Percentiles rank a stretch among this genome's conserved stretches.
These are phyloP conservation scores for Clarias batrachus DNA, from an alignment of 2,113 vertebrate genomes.

Conservation along the genomic window DNA sequence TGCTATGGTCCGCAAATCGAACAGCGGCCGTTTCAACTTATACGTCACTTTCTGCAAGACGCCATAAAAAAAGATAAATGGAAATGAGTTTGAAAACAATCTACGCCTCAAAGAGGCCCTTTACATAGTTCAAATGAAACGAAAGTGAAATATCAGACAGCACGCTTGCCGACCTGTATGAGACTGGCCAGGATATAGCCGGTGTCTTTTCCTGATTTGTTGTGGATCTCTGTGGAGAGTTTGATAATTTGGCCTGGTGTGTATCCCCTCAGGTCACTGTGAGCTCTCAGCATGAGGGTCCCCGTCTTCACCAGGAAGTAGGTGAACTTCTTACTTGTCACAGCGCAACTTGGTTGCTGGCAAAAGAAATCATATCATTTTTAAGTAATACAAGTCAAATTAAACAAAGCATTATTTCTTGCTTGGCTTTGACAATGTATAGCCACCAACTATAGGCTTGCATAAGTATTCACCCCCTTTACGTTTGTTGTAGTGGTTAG, in stretches of 20 bases:
- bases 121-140: background rate
- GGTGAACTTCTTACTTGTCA: conserved; percentile 89
- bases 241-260: conserved; percentile 88
- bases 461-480: background rate
- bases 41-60: conserved; percentile 88
- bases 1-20: conserved; percentile 87
- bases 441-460: background rate
- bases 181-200: conserved; percentile 88
- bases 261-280: conserved; percentile 86
- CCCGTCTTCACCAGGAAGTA: conserved; percentile 95
- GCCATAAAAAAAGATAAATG: background rate
- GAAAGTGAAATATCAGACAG: background rate
- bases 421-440: background rate
- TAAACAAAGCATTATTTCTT: background rate
- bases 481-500: background rate
- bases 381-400: background rate
- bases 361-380: conserved; percentile 5
- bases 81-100: background rate
- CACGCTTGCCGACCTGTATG: conserved; percentile 79
- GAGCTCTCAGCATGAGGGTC: conserved; percentile 81
- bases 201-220: conserved; percentile 92
- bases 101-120: background rate
- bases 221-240: conserved; percentile 86
- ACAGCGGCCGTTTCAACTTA: conserved; percentile 85
- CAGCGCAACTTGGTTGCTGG: conserved; percentile 82